Evolutionary conservation across 2,113 vertebrate species (phyloP), one percentile per base, ranked within the genome.

Genomic region (Chelonoidis abingdonii): DNA sequence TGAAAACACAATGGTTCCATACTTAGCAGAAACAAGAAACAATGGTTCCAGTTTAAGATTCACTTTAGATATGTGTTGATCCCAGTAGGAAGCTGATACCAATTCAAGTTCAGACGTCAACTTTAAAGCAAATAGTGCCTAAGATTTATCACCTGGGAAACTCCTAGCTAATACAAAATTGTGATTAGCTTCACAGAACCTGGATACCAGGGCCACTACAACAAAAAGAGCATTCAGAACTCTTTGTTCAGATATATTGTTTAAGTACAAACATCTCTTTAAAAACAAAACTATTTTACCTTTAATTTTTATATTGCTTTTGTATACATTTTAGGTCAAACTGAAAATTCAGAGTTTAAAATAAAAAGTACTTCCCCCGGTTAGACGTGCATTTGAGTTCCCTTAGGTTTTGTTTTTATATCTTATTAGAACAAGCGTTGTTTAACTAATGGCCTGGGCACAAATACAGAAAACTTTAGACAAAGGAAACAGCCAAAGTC

Each of bases 31-130:
- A 52, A 86, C 13, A 9, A 10, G 49, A 57, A 81, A 80, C 25
- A 90, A 92, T 4, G 24, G 54, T 65, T 49, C 81, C 83, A 82
- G 89, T 54, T 86, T 92, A 92, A 92, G 93, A 54, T 56, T 88
- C 12, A 86, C 35, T 72, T 59, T 47, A 78, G 47, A 92, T 38
- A 83, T 38, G 79, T 12, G 35, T 14, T 75, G 57, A 80, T 59
- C 24, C 56, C 49, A 86, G 47, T 84, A 41, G 76, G 94, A 85
- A 93, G 90, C 54, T n/a, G 47, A 93, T 41, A 83, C 38, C 50
- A 62, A 50, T 56, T 93, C 47, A 91, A 65, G 10, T 10, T 85
- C 69, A 83, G 52, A 89, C 52, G 69, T 31, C 35, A 93, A 76
- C 12, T 49, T 93, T 50, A 69, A 50, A 95, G 25, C 22, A 88